Percentiles rank a stretch among this genome's conserved stretches.
phyloP scores from a whole-genome alignment of 1,140 invertebrate genomes.

The Apocrypta bakeri region DNA sequence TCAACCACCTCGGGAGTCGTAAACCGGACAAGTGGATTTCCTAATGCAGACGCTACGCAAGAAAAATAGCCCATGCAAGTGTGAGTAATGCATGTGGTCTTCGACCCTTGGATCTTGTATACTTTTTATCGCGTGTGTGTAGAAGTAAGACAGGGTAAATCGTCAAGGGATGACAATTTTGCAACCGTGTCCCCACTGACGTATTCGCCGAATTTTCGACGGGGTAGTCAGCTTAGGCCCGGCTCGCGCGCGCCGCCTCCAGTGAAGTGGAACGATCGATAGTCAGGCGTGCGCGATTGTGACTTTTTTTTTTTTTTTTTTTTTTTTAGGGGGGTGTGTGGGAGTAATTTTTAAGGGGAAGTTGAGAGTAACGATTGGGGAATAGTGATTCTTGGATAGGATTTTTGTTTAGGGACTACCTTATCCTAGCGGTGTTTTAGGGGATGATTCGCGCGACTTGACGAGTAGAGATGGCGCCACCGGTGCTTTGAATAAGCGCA shows the following conservation, averaged over 20 bases:
- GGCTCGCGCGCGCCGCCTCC: background rate
- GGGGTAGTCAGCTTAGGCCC: no score
- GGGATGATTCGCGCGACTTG: slow-evolving; percentile 31
- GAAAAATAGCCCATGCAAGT: slow-evolving; percentile 91
- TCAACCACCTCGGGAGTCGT: background rate
- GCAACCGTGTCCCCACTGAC: no score
- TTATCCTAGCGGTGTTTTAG: slow-evolving; percentile 34
- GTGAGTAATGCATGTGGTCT: slow-evolving; percentile 78
- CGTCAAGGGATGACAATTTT: no score
- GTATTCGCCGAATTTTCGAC: background rate
- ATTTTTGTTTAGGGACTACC: slow-evolving; percentile 24
- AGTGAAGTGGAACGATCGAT: background rate
- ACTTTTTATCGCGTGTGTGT: no score
- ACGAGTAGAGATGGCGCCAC: slow-evolving; percentile 44
- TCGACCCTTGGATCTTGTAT: no score
- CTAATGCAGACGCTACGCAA: slow-evolving; percentile 90
- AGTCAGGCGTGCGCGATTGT: background rate
- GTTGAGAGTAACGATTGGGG: no score
- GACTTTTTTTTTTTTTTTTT: background rate
- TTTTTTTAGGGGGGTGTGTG: no score
- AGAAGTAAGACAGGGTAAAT: no score
- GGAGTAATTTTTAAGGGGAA: no score
- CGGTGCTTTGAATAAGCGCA: background rate
- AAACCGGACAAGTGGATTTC: slow-evolving; percentile 59
- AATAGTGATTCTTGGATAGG: no score